Base-by-base conservation (phyloP, 2,888 invertebrate species). In the Folsomia candida region DNA sequence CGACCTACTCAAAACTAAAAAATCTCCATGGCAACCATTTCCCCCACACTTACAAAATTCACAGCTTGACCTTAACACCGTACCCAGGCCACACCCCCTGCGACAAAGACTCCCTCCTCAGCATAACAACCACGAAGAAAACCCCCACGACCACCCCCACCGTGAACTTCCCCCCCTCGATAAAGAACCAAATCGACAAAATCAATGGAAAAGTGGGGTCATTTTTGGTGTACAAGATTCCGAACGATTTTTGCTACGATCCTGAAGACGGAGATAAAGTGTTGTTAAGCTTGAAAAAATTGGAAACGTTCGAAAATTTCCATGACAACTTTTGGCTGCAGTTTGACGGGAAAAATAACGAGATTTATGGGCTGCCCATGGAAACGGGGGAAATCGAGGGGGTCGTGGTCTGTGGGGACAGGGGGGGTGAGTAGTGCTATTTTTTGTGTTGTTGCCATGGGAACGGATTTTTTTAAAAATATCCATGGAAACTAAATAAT, bases 201-300 rank as follows among this genome's bases (percentile, higher is more conserved):
- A 87, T 95, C 69, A 90, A 91, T 74, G 93, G 93, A 58, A 90
- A 89, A 1, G 90, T 90, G 20, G 95, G 95, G 25, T 90, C 91
- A 81, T 85, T 95, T 79, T 87, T 93, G 51, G 87, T 92, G 2
- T 92, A 88, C 81, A 89, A 88, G 83, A 74, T 78, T 6, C 67
- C 54, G 20, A 61, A 91, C 87, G 93, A 95, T 81, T 91, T 93
- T 1, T 96, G 95, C 86, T 93, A 89, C 83, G 95, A 95, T 85
- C 89, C 90, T 0, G 93, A 94, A 83, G 93, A 93, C 82, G 90
- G 90, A 20, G 86, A 89, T 58, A 87, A 88, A 78, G 85, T 96
- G 76, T 88, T 87, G 59, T 86, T 96, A 76, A 88, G 89, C 0
- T 85, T 94, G 0, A 86, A 91, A 61, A 91, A 90, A 25, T 20